Percentiles rank a stretch among this genome's conserved stretches.
phyloP scores from a whole-genome alignment of 2,797 vertebrate genomes.

The Poecilia wingei region DNA sequence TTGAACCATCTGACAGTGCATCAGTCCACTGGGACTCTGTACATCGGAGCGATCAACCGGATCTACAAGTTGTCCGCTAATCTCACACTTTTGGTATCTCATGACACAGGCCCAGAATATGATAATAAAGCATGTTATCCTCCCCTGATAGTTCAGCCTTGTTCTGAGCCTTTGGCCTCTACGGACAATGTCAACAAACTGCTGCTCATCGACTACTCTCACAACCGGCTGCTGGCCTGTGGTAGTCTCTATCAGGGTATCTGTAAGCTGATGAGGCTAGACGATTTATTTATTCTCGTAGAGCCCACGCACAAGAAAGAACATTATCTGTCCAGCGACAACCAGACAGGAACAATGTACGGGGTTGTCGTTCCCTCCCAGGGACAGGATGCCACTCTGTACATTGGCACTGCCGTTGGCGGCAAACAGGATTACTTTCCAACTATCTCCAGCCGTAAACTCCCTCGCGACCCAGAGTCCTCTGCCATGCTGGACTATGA shows the following conservation, averaged over 20 bases:
- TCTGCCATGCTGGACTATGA: slow-evolving; percentile 98
- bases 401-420: slow-evolving; percentile 94
- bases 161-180: slow-evolving; percentile 91
- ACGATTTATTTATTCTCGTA: slow-evolving; percentile 96
- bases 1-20: slow-evolving; percentile 96
- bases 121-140: slow-evolving; percentile 99
- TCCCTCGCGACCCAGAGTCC: slow-evolving; percentile 95
- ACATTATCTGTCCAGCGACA: slow-evolving; percentile 97
- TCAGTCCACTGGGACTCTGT: slow-evolving; percentile 88
- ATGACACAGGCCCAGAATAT: slow-evolving; percentile 95
- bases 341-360: slow-evolving; percentile 95
- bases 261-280: slow-evolving; percentile 95
- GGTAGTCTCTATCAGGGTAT: slow-evolving; percentile 98
- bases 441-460: slow-evolving; percentile 95
- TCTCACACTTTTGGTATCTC: slow-evolving; percentile 93
- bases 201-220: slow-evolving; percentile 94
- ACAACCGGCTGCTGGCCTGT: slow-evolving; percentile 94
- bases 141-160: slow-evolving; percentile 96
- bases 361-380: slow-evolving; percentile 93
- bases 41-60: slow-evolving; percentile 94
- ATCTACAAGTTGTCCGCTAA: slow-evolving; percentile 96
- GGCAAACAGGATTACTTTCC: slow-evolving; percentile 99
- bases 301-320: slow-evolving; percentile 98
- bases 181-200: slow-evolving; percentile 98
- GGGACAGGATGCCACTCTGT: slow-evolving; percentile 92